phyloP scores from a whole-genome alignment of 1,140 invertebrate genomes.

The Cyclina sinensis region DNA sequence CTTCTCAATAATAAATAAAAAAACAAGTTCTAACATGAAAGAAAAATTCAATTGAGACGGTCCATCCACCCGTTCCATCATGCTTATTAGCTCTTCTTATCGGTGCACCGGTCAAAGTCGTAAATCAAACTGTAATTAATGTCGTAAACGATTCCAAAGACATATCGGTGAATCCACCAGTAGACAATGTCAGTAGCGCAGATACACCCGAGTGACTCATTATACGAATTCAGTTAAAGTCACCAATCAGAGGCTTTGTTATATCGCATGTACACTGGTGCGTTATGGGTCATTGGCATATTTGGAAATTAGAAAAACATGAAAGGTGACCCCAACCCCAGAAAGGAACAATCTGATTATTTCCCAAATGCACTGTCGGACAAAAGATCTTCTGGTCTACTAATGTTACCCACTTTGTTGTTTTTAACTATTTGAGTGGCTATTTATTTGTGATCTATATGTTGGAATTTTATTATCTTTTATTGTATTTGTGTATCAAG shows the following conservation, averaged over 20 bases:
- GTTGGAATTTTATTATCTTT: too few relatives aligned
- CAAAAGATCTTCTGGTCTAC: not conserved
- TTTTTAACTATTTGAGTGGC: not conserved
- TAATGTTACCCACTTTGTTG: not conserved
- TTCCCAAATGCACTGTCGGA: not conserved
- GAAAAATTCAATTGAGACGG: not conserved
- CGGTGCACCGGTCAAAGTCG: not conserved
- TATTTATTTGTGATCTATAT: not conserved
- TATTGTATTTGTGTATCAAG: too few relatives aligned
- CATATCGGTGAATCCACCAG: conserved; percentile 28
- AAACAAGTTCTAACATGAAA: conserved; percentile 2
- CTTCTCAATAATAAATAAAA: not conserved
- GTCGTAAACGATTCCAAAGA: conserved; percentile 16
- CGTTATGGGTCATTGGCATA: not conserved
- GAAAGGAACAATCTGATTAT: not conserved
- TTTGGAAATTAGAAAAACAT: conserved; percentile 5
- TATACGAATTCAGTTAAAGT: not conserved
- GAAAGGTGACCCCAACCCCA: conserved; percentile 37
- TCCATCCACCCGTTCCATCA: not conserved
- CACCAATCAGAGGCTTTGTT: not conserved
- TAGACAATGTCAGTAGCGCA: not conserved
- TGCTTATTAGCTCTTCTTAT: conserved; percentile 16
- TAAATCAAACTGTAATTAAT: conserved; percentile 65
- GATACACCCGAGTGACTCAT: conserved; percentile 38
- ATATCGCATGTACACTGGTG: not conserved